phyloP scores from a whole-genome alignment of 2,888 invertebrate species.

The Pyrocoelia pectoralis region DNA sequence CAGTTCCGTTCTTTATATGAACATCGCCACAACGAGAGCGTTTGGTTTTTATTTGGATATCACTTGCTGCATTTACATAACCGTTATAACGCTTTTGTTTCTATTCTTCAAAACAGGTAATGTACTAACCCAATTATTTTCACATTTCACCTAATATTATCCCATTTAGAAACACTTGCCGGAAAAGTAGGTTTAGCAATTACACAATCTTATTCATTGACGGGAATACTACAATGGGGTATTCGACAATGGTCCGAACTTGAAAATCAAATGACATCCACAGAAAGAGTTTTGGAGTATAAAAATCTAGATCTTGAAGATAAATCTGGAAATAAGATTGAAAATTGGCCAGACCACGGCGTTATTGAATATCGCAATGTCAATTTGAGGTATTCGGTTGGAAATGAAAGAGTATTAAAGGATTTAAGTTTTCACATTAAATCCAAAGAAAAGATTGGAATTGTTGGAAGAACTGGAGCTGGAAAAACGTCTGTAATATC shows the following conservation, averaged over 20 bases:
- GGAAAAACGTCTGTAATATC: constrained; percentile 83
- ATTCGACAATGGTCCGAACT: constrained; percentile 86
- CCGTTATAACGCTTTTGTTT: constrained; percentile 21
- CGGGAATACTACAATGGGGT: constrained; percentile 71
- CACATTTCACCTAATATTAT: background rate
- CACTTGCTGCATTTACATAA: constrained; percentile 47
- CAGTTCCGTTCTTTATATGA: constrained; percentile 78
- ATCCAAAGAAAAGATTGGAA: constrained; percentile 78
- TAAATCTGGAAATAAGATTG: constrained; percentile 57
- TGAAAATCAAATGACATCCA: constrained; percentile 84
- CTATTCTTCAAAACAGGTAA: constrained; percentile 38
- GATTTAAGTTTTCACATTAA: constrained; percentile 73
- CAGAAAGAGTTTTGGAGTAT: constrained; percentile 75
- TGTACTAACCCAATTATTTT: background rate
- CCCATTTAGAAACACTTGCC: constrained; percentile 26
- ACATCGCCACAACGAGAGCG: constrained; percentile 62
- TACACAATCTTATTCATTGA: constrained; percentile 76
- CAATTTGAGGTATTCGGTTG: constrained; percentile 74
- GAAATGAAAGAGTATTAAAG: constrained; percentile 77
- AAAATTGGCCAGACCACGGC: constrained; percentile 78
- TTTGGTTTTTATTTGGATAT: constrained; percentile 53
- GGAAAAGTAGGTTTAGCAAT: constrained; percentile 83
- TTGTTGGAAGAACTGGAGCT: constrained; percentile 85
- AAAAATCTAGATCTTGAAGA: constrained; percentile 60
- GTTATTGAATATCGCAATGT: constrained; percentile 73